Evolutionary conservation across 2,797 vertebrate genomes (phyloP).

Genomic region (Eupleurogrammus muticus): DNA sequence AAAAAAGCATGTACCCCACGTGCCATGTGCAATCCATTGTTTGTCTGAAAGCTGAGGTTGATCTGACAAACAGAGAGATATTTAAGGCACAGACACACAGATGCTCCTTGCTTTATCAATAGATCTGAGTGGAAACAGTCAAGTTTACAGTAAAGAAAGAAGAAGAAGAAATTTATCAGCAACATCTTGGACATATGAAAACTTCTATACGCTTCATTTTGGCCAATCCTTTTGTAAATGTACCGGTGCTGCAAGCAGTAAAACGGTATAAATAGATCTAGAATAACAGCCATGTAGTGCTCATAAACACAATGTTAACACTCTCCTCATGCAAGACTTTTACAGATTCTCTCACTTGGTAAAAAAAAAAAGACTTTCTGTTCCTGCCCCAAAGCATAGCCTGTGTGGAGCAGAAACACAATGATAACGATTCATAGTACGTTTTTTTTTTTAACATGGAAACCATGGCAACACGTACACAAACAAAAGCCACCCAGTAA

Average conservation of each 20-base stretch:
- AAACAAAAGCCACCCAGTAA: conserved; percentile 40
- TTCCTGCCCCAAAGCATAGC: conserved; percentile 29
- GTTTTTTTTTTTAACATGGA: conserved; percentile 21
- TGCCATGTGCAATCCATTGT: no score
- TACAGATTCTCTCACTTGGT: background rate
- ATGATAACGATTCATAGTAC: conserved; percentile 60
- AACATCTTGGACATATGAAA: background rate
- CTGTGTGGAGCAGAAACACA: conserved; percentile 32
- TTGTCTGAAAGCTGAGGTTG: no score
- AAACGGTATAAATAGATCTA: background rate
- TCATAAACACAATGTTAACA: conserved; percentile 23
- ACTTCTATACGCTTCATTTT: background rate
- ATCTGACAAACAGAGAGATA: no score
- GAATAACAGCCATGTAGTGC: conserved; percentile 12
- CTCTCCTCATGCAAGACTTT: conserved; percentile 10
- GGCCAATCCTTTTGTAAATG: background rate
- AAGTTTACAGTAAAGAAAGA: no score
- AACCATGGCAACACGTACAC: conserved; percentile 58
- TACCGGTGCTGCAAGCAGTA: background rate
- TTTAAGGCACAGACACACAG: no score
- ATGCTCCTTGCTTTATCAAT: no score
- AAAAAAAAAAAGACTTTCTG: conserved; percentile 49
- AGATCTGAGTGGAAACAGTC: no score
- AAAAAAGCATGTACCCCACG: no score
- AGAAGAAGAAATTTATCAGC: background rate